These are phyloP conservation scores for Mus minutoides DNA, from an alignment of 2,797 vertebrate species.

Conservation along the genomic window DNA sequence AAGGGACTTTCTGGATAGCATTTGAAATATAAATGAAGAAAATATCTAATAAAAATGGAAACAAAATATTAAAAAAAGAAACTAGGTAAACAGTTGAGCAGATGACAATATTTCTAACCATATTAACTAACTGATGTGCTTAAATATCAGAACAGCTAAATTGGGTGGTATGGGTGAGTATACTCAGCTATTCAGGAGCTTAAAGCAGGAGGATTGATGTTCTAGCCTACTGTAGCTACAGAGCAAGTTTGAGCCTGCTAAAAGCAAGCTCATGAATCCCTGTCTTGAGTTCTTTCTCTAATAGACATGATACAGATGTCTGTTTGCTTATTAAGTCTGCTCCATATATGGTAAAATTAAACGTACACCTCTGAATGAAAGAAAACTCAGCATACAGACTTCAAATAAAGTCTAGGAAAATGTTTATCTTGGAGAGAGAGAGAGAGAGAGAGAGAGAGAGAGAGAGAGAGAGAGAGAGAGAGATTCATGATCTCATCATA, in stretches of 20 bases:
- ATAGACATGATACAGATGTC: background rate
- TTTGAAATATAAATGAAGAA: no score
- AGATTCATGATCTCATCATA: background rate
- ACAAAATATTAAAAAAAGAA: no score
- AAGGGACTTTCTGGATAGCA: no score
- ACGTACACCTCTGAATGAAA: background rate
- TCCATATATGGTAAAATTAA: background rate
- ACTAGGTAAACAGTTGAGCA: background rate
- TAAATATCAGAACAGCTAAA: background rate
- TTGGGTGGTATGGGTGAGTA: background rate
- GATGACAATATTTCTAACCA: background rate
- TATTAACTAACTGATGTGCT: conserved; percentile 23
- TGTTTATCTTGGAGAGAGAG: background rate
- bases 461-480: background rate
- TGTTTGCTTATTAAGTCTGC: background rate
- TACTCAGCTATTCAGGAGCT: background rate
- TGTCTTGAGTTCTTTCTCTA: background rate
- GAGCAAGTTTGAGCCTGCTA: no score
- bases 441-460: background rate
- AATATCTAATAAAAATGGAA: no score
- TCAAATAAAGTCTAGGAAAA: background rate
- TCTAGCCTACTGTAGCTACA: background rate
- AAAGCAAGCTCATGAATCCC: background rate
- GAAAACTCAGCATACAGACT: background rate
- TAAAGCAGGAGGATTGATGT: background rate